Conservation (phyloP, 2,113 vertebrate genomes). For the Dendropsophus ebraccatus region DNA sequence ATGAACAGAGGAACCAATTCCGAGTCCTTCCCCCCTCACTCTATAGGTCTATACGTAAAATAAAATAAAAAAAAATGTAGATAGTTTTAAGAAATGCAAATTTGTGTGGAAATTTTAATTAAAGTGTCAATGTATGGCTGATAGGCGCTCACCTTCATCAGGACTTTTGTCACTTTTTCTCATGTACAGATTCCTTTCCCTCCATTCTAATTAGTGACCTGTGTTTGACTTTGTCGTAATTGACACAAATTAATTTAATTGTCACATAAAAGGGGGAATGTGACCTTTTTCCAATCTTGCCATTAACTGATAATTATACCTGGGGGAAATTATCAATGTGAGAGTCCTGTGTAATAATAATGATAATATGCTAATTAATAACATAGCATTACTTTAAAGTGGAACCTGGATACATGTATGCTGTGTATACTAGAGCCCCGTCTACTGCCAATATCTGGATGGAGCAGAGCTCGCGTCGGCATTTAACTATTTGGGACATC, state of each 20-base stretch:
- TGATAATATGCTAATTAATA: constrained; percentile 53
- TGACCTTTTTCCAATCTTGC: constrained; percentile 22
- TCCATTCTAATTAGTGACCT: constrained; percentile 52
- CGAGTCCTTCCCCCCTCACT: background rate
- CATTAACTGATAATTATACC: constrained; percentile 57
- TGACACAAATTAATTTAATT: constrained; percentile 56
- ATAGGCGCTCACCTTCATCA: constrained; percentile 2
- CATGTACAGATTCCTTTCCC: constrained; percentile 1
- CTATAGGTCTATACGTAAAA: background rate
- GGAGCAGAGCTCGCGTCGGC: background rate
- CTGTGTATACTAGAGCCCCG: background rate
- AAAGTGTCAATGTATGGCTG: constrained; percentile 25
- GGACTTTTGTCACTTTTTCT: constrained; percentile 23
- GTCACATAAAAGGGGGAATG: constrained; percentile 53
- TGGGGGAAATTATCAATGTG: constrained; percentile 49
- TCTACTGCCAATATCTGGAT: background rate
- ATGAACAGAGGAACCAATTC: background rate
- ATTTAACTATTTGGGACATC: background rate
- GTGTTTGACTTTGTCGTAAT: constrained; percentile 52
- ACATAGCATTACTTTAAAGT: constrained; percentile 33
- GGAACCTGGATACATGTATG: constrained; percentile 1
- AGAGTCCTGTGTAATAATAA: constrained; percentile 32
- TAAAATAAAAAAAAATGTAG: background rate
- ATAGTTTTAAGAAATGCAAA: background rate
- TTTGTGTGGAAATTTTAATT: constrained; percentile 31